These are phyloP conservation scores for Norana najaformis DNA, from an alignment of 2,888 invertebrate species.

Conservation along the genomic window DNA sequence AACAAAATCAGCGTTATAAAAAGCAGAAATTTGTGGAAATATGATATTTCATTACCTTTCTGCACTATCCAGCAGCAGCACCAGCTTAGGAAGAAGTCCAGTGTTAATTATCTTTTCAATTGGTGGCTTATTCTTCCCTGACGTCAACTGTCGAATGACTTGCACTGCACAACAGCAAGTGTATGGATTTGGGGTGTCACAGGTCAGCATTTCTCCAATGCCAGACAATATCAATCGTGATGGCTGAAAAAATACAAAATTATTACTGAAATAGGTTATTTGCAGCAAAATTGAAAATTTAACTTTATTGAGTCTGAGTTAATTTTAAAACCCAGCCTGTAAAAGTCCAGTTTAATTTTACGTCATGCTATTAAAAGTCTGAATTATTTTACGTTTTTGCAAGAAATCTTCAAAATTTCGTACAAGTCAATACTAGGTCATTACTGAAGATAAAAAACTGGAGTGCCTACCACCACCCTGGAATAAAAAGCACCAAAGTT, in stretches of 20 bases:
- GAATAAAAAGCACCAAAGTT: too few species aligned
- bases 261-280: neutral
- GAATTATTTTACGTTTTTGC: too few species aligned
- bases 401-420: too few species aligned
- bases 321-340: too few species aligned
- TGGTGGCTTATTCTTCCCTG: constrained; percentile 86
- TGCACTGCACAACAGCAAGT: constrained; percentile 75
- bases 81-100: constrained; percentile 81
- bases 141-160: constrained; percentile 83
- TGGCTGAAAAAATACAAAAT: neutral
- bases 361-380: too few species aligned
- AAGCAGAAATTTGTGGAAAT: neutral
- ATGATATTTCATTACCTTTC: constrained; percentile 70
- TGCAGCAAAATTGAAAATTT: too few species aligned
- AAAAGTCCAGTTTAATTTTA: too few species aligned
- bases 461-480: too few species aligned
- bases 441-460: too few species aligned
- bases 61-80: constrained; percentile 74
- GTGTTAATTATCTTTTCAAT: constrained; percentile 81
- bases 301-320: too few species aligned
- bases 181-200: constrained; percentile 70
- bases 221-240: constrained; percentile 65
- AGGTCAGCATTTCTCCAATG: neutral
- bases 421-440: too few species aligned
- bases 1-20: constrained; percentile 15